These are phyloP conservation scores for Octodonta nipae DNA, from an alignment of 2,888 invertebrate genomes.

Conservation along the genomic window DNA sequence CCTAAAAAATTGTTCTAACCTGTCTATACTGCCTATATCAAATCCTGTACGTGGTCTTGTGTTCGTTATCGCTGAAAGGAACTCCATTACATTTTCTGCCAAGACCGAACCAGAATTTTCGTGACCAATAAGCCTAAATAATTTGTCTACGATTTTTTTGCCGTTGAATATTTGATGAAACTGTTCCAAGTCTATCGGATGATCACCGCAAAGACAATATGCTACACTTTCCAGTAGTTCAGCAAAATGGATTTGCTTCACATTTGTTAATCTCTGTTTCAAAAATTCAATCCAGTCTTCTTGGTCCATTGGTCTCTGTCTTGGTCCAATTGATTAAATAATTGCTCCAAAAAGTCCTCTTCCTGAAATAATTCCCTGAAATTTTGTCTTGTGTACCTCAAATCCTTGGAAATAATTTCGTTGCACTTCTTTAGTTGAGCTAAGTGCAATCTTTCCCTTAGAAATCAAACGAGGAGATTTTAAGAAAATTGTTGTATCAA, in stretches of 20 bases:
- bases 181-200: slow-evolving; percentile 53
- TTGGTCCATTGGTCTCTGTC: too few species aligned
- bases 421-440: too few species aligned
- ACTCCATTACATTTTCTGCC: slow-evolving; percentile 73
- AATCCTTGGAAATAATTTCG: too few species aligned
- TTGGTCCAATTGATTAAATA: too few species aligned
- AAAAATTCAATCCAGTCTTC: too few species aligned
- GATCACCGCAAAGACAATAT: slow-evolving; percentile 70
- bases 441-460: too few species aligned
- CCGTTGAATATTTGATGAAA: slow-evolving; percentile 68
- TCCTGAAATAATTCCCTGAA: too few species aligned
- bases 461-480: slow-evolving; percentile 81
- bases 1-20: slow-evolving; percentile 69
- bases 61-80: slow-evolving; percentile 62
- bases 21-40: slow-evolving; percentile 66
- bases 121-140: slow-evolving; percentile 63
- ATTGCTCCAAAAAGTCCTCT: too few species aligned
- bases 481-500: slow-evolving; percentile 78
- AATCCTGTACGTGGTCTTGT: slow-evolving; percentile 68
- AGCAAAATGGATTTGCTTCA: slow-evolving; percentile 71
- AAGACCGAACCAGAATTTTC: slow-evolving; percentile 56
- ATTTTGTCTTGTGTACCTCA: too few species aligned
- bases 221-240: slow-evolving; percentile 78
- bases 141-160: slow-evolving; percentile 74
- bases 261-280: too few species aligned